Evolutionary conservation across 2,113 vertebrate genomes (phyloP), one percentile per base, ranked within the genome.

Genomic region (Zapus hudsonius): DNA sequence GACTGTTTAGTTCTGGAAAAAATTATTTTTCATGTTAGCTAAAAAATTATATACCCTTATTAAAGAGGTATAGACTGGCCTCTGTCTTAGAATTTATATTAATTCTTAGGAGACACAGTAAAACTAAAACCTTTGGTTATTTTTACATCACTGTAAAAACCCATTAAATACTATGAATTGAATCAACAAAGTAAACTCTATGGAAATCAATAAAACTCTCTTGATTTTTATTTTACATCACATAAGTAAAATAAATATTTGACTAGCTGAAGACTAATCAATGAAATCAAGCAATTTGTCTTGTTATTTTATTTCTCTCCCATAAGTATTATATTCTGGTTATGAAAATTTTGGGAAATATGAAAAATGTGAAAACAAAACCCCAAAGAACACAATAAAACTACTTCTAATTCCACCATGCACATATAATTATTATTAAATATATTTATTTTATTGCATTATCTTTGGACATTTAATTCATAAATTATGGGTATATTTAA

Each of bases 291-390:
- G 89, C 63, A 80, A 66, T 61, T 57, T 52, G 63, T 95, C 13
- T 70, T 93, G 25, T 57, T 92, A 75, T 82, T 91, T 89, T 88
- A 76, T 73, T 95, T 55, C 72, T 61, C 38, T 90, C 25, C 79
- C 44, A 80, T 52, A 90, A 64, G 23, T 11, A 80, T 87, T 67
- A 10, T 5, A 69, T 78, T 20, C 2, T 29, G 31, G 75, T 59
- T 81, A 78, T 38, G 36, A 42, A 84, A 90, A 87, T 73, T n/a
- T 22, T 59, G 36, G 20, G 83, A 94, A 89, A 69, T 59, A 86
- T 59, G 15, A 81, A 67, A 47, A 47, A 47, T 47, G 12, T 47
- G 12, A 29, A 78, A 85, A 33, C 7, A 3, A 75, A 84, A 23
- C 5, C 15, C 15, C 7, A n/a, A 87, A 81, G 52, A 79, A 79